Conservation (phyloP, 2,113 vertebrate genomes). For the Rousettus leschenaultii region DNA sequence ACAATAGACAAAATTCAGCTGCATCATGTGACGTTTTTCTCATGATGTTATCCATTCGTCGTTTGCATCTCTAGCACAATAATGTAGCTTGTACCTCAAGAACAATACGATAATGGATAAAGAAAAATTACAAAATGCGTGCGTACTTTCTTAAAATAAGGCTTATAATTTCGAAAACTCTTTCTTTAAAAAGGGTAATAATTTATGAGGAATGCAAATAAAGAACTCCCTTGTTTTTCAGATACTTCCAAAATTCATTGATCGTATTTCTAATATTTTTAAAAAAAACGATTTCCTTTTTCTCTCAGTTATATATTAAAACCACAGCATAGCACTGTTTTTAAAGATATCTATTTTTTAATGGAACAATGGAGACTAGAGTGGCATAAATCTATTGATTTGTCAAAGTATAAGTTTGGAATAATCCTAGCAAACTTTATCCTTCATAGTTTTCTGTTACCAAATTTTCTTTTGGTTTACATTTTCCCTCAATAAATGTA, state of each 20-base stretch:
- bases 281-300: background rate
- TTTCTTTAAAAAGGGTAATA: background rate
- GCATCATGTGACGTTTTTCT: background rate
- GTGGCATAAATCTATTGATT: constrained; percentile 36
- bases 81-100: background rate
- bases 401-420: background rate
- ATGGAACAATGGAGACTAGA: background rate
- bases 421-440: constrained; percentile 37
- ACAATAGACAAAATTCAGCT: constrained; percentile 49
- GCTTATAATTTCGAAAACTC: background rate
- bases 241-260: background rate
- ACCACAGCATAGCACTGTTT: background rate
- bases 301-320: background rate
- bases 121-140: background rate
- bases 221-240: background rate
- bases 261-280: background rate
- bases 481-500: background rate
- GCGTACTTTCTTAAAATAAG: background rate
- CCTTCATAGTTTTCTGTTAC: background rate
- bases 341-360: background rate
- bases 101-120: background rate
- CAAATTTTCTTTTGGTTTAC: constrained; percentile 5
- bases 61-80: background rate
- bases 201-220: background rate
- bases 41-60: background rate